phyloP scores from a whole-genome alignment of 2,797 vertebrate genomes.

The Myotis findleyi region DNA sequence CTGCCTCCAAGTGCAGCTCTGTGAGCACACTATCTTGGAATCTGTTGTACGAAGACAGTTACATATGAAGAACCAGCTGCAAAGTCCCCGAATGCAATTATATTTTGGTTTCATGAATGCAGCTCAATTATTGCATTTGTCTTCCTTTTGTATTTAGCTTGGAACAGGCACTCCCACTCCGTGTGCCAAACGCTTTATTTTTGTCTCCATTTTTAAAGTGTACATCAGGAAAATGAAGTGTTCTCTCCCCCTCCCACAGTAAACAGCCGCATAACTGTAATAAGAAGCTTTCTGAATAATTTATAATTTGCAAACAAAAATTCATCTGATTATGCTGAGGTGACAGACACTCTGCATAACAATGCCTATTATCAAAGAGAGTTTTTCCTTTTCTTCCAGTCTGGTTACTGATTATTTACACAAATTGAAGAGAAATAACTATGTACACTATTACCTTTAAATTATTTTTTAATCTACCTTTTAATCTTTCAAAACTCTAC shows the following conservation, averaged over 20 bases:
- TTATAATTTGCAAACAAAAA: slow-evolving; percentile 85
- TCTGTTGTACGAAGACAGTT: neutral
- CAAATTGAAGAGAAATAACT: slow-evolving; percentile 74
- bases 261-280: slow-evolving; percentile 71
- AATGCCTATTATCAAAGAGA: slow-evolving; percentile 73
- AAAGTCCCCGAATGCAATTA: neutral
- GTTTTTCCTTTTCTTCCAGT: slow-evolving; percentile 26
- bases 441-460: slow-evolving; percentile 65
- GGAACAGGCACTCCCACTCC: slow-evolving; percentile 60
- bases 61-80: neutral
- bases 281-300: slow-evolving; percentile 83
- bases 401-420: slow-evolving; percentile 78
- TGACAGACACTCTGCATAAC: slow-evolving; percentile 76
- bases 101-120: slow-evolving; percentile 67
- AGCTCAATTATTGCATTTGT: slow-evolving; percentile 70
- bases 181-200: slow-evolving; percentile 59
- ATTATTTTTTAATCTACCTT: slow-evolving; percentile 82
- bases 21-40: neutral
- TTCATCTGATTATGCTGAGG: slow-evolving; percentile 76
- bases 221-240: slow-evolving; percentile 74
- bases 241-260: slow-evolving; percentile 58
- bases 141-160: slow-evolving; percentile 66
- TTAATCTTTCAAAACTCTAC: slow-evolving; percentile 62
- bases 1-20: neutral
- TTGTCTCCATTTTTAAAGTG: slow-evolving; percentile 68